Base-by-base conservation (phyloP, 2,888 invertebrate species). In the Orchesella flavescens region DNA sequence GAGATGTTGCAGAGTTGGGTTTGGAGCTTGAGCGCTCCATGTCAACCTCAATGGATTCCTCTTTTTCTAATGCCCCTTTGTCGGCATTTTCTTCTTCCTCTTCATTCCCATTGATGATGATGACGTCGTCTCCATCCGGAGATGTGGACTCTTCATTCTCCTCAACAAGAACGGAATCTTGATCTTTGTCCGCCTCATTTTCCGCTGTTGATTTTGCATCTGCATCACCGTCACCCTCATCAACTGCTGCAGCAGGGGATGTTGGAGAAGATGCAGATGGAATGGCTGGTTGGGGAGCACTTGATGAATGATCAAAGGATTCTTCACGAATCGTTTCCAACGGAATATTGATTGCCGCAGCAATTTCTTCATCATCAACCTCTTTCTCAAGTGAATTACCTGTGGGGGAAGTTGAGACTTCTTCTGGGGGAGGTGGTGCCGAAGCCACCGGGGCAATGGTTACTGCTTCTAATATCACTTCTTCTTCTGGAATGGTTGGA, bases 311-410 rank as follows among this genome's bases (percentile, higher is more conserved):
- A 17, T 77, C 86, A 59, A 85, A 74, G 7, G 81, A 82, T 46
- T 86, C 86, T 66, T 86, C 86, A 4, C 85, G 74, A 65, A 86
- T 86, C 2, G 86, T 86, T 59, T 86, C 86, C 76, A 86, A 61
- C 12, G 81, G 85, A 1, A 81, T 75, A 78, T 85, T 85, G 24
- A 85, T 57, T 23, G 83, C 85, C 5, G 85, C 85, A 1, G 85
- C 85, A 53, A 85, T 85, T 43, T 69, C 85, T 19, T 85, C 86
- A 59, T 84, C 86, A 23, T 61, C 80, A 19, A 49, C 74, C 21
- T 84, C 82, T 19, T 83, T 73, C 19, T 43, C 66, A 13, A n/a
- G 19, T 57, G 66, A 12, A 1, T 4, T 10, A 17, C 65, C 17
- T 21, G 49, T 49, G 13, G 79, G 79, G 43, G 77, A 71, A 44